phyloP scores from a whole-genome alignment of 1,140 invertebrate species.

The Brachionus rubens region DNA sequence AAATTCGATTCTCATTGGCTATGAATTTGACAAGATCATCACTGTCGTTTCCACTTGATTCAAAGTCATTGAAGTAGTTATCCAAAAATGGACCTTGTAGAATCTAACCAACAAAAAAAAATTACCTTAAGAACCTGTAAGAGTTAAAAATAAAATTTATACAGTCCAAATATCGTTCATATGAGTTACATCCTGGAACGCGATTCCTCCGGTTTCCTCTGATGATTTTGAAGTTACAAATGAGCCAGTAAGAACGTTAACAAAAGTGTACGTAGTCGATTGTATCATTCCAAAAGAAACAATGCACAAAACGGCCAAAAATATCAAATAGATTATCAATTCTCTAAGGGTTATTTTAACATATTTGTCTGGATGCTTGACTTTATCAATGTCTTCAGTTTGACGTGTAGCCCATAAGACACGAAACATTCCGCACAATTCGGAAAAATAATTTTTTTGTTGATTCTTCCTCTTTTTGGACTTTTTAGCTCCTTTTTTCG shows the following conservation, averaged over 20 bases:
- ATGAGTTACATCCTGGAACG: slow-evolving; percentile 63
- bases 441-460: slow-evolving; percentile 4
- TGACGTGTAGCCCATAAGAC: slow-evolving; percentile 58
- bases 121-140: not conserved
- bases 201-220: slow-evolving; percentile 54
- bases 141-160: slow-evolving; percentile 48
- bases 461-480: slow-evolving; percentile 36
- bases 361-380: slow-evolving; percentile 51
- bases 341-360: slow-evolving; percentile 66
- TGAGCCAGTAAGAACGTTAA: slow-evolving; percentile 64
- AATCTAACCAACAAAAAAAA: not conserved
- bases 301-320: slow-evolving; percentile 64
- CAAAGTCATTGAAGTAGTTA: slow-evolving; percentile 60
- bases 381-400: slow-evolving; percentile 55
- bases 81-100: slow-evolving; percentile 17
- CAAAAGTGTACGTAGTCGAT: slow-evolving; percentile 66
- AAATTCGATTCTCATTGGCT: slow-evolving; percentile 67
- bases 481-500: slow-evolving; percentile 4
- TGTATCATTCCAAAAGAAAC: slow-evolving; percentile 66
- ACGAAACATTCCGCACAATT: not conserved
- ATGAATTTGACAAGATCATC: slow-evolving; percentile 68
- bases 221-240: slow-evolving; percentile 60
- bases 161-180: slow-evolving; percentile 67
- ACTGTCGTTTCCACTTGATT: slow-evolving; percentile 63
- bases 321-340: slow-evolving; percentile 65